A percentile compares a stretch with the other conserved stretches of the same genome.
Evolutionary conservation across 2,113 vertebrate species (phyloP).

Genomic region (Phalacrocorax brasilianus): DNA sequence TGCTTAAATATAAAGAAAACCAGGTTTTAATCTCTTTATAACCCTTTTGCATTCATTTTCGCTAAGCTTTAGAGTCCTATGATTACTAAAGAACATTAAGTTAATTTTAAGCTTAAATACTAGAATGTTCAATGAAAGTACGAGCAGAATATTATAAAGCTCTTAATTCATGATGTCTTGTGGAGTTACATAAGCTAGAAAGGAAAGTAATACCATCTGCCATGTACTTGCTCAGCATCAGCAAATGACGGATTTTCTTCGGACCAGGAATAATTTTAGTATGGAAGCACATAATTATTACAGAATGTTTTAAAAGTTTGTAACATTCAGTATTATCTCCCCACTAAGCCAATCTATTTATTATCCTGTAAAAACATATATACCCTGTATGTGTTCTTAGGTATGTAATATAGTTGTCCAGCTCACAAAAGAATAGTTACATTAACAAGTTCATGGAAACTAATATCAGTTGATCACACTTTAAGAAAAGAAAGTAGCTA

Average conservation of each 20-base stretch:
- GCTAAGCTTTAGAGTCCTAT: background rate
- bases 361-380: background rate
- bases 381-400: background rate
- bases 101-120: slow-evolving; percentile 9
- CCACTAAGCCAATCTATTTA: background rate
- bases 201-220: background rate
- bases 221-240: background rate
- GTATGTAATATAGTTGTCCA: background rate
- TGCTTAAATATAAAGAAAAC: background rate
- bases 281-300: background rate
- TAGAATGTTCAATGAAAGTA: background rate
- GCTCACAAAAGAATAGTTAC: background rate
- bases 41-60: background rate
- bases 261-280: background rate
- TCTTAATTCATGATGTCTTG: background rate
- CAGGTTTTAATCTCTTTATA: slow-evolving; percentile 18
- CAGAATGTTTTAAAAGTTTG: background rate
- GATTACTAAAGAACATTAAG: slow-evolving; percentile 2
- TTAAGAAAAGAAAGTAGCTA: background rate
- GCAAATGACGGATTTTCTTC: background rate
- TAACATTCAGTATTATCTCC: background rate
- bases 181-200: background rate
- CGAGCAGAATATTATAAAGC: background rate
- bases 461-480: background rate
- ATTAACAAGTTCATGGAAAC: background rate